Evolutionary conservation across 2,113 vertebrate genomes (phyloP).

Genomic region (Planiliza haematocheilus): DNA sequence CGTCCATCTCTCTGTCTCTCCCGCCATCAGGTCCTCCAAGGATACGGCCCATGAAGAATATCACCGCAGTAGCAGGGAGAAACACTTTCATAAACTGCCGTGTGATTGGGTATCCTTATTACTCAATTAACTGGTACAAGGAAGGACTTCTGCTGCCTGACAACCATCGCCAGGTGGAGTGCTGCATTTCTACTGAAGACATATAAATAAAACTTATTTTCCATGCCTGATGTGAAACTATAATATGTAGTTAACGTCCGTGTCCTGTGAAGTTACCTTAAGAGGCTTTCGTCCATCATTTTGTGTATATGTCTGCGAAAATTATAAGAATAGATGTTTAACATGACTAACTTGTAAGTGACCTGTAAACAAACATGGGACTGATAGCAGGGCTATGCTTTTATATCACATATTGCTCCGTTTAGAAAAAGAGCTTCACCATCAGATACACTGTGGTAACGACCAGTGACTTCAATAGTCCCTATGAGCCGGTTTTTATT

Average conservation of each 20-base stretch:
- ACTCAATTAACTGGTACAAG: conserved; percentile 99
- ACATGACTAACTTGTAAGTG: too few relatives aligned
- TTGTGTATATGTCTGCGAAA: too few relatives aligned
- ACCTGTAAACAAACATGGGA: too few relatives aligned
- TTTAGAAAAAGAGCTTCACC: not conserved
- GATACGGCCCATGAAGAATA: conserved; percentile 97
- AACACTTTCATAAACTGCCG: conserved; percentile 98
- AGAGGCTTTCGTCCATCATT: too few relatives aligned
- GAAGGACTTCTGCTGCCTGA: conserved; percentile 94
- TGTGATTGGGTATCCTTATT: conserved; percentile 98
- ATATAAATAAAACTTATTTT: not conserved
- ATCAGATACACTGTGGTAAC: not conserved
- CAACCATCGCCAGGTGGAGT: conserved; percentile 93
- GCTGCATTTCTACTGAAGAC: conserved; percentile 2
- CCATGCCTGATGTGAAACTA: too few relatives aligned
- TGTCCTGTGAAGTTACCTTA: too few relatives aligned
- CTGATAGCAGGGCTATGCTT: too few relatives aligned
- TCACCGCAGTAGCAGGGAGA: conserved; percentile 96
- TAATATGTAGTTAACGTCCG: too few relatives aligned
- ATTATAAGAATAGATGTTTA: too few relatives aligned
- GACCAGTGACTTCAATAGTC: not conserved
- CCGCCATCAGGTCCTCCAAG: conserved; percentile 90
- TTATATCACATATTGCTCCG: too few relatives aligned
- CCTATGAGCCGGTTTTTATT: not conserved
- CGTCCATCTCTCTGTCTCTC: conserved; percentile 27